Evolutionary conservation across 2,888 invertebrate species (phyloP).

Genomic region (Drosophila macrospina): DNA sequence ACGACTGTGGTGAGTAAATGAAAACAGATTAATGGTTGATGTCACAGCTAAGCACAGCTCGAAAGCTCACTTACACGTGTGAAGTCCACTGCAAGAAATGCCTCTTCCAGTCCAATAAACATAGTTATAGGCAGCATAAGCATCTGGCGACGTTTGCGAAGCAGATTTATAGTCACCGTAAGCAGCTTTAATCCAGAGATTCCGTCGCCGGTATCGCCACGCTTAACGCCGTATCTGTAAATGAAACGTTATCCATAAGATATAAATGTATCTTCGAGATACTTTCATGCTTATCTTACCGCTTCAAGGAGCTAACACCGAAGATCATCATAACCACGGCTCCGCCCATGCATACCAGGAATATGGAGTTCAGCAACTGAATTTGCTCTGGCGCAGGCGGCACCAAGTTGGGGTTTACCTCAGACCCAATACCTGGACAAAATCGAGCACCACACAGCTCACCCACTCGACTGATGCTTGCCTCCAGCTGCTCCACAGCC

Average conservation of each 20-base stretch:
- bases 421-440: slow-evolving; percentile 87
- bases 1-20: slow-evolving; percentile 87
- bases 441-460: slow-evolving; percentile 91
- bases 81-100: slow-evolving; percentile 94
- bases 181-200: slow-evolving; percentile 89
- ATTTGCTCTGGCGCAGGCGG: slow-evolving; percentile 91
- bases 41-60: slow-evolving; percentile 54
- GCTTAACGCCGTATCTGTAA: slow-evolving; percentile 87
- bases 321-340: slow-evolving; percentile 91
- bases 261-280: not conserved
- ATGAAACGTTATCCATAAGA: not conserved
- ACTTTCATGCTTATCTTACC: slow-evolving; percentile 86
- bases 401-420: slow-evolving; percentile 89
- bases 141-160: slow-evolving; percentile 92
- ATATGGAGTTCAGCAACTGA: slow-evolving; percentile 92
- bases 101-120: slow-evolving; percentile 97
- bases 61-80: slow-evolving; percentile 88
- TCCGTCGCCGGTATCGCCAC: slow-evolving; percentile 86
- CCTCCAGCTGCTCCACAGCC: slow-evolving; percentile 52
- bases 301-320: slow-evolving; percentile 92
- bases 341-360: slow-evolving; percentile 91
- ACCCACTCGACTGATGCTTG: slow-evolving; percentile 84
- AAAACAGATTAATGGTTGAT: slow-evolving; percentile 11
- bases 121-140: slow-evolving; percentile 95
- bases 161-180: slow-evolving; percentile 91